phyloP scores from a whole-genome alignment of 2,888 invertebrate genomes.

The Agriotes lineatus region DNA sequence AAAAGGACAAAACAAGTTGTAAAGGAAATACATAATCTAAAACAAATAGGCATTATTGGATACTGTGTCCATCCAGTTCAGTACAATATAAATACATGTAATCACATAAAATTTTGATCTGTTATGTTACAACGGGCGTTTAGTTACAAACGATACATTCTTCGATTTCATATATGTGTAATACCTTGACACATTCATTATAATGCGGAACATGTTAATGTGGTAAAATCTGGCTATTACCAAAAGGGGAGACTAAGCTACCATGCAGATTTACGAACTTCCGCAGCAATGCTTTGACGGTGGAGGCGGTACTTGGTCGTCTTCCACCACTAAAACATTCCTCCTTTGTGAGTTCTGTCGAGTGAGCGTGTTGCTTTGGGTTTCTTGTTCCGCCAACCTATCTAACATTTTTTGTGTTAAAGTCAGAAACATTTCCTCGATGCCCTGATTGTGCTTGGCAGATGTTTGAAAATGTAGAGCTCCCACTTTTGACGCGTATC shows the following conservation, averaged over 20 bases:
- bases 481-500: constrained; percentile 91
- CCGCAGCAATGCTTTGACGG: constrained; percentile 58
- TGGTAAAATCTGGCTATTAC: constrained; percentile 12
- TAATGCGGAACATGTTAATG: constrained; percentile 3
- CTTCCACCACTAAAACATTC: constrained; percentile 63
- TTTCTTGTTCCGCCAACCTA: constrained; percentile 59
- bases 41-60: too few species aligned
- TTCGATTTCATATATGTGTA: not conserved
- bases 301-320: constrained; percentile 54
- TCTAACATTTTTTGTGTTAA: constrained; percentile 83
- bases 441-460: constrained; percentile 91
- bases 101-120: constrained; percentile 15
- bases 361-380: constrained; percentile 54
- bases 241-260: constrained; percentile 1
- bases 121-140: not conserved
- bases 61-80: too few species aligned
- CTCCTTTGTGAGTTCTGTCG: constrained; percentile 61
- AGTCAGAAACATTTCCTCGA: constrained; percentile 91
- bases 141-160: not conserved
- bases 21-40: too few species aligned
- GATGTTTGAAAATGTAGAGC: constrained; percentile 94
- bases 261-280: constrained; percentile 49
- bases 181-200: not conserved
- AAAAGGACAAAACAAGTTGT: too few species aligned
- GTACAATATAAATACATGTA: constrained; percentile 4